Evolutionary conservation across 2,888 invertebrate species (phyloP).

Genomic region (Oegoconia quadripuncta): DNA sequence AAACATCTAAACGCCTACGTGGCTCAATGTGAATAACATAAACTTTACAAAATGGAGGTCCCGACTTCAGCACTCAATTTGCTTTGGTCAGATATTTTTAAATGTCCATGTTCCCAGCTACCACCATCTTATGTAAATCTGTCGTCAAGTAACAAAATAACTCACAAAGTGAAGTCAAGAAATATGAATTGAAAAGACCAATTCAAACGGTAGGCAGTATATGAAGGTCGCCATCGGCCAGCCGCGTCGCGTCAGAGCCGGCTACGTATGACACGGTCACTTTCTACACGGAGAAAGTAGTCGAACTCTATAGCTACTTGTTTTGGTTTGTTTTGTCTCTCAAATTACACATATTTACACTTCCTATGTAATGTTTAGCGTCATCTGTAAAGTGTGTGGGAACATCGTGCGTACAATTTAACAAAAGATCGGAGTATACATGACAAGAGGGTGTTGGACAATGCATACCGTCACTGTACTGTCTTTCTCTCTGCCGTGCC

Average conservation of each 20-base stretch:
- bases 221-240: slow-evolving; percentile 40
- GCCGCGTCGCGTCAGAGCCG: slow-evolving; percentile 29
- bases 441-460: no score
- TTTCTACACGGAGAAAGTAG: slow-evolving; percentile 74
- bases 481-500: no score
- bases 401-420: no score
- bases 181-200: background rate
- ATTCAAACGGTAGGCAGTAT: slow-evolving; percentile 22
- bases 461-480: no score
- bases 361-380: slow-evolving; percentile 29
- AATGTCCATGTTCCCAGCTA: background rate
- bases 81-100: background rate
- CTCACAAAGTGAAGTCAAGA: no score
- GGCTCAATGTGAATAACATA: no score
- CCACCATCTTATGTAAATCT: no score
- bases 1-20: no score
- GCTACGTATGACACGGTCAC: slow-evolving; percentile 56
- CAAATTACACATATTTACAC: slow-evolving; percentile 25
- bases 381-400: no score
- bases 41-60: background rate
- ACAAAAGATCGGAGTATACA: no score
- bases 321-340: slow-evolving; percentile 48
- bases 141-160: no score
- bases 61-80: background rate
- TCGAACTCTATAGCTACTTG: slow-evolving; percentile 43